phyloP scores from a whole-genome alignment of 2,888 invertebrate species.

The Melikaiella ostensackeni region DNA sequence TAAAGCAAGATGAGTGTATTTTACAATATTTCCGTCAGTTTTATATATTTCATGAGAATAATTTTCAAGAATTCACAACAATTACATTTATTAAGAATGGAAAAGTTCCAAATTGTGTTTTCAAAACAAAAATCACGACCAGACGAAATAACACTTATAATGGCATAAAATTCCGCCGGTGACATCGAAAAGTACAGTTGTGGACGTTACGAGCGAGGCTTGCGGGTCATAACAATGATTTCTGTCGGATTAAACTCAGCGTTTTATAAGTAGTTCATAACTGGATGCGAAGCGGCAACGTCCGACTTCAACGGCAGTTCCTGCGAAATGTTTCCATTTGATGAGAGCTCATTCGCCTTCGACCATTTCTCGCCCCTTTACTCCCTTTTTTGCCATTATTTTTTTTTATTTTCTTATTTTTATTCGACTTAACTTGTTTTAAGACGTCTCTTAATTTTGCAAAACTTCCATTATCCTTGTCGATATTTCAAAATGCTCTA shows the following conservation, averaged over 20 bases:
- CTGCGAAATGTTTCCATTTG: conserved; percentile 37
- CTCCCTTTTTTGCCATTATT: conserved; percentile 33
- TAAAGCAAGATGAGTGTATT: too few relatives aligned
- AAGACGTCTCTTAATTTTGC: conserved; percentile 28
- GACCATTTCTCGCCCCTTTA: conserved; percentile 6
- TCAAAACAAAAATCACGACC: not conserved
- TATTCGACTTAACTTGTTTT: conserved; percentile 22
- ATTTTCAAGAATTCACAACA: not conserved
- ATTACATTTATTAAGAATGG: not conserved
- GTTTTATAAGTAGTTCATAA: conserved; percentile 40
- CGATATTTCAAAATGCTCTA: conserved; percentile 26
- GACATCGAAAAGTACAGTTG: conserved; percentile 22
- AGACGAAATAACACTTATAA: conserved; percentile 18
- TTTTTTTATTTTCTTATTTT: conserved; percentile 35
- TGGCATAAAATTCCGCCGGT: conserved; percentile 3
- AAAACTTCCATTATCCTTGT: conserved; percentile 11
- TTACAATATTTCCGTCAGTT: too few relatives aligned
- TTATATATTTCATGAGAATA: not conserved
- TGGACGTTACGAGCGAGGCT: conserved; percentile 8
- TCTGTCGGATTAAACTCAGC: conserved; percentile 36
- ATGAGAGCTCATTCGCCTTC: conserved; percentile 20
- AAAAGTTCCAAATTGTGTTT: not conserved
- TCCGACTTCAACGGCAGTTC: conserved; percentile 18
- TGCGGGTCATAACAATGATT: conserved; percentile 35
- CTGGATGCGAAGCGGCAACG: conserved; percentile 27